A percentile compares a stretch with the other conserved stretches of the same genome.
phyloP scores from a whole-genome alignment of 2,797 vertebrate genomes.

The Pterois miles region DNA sequence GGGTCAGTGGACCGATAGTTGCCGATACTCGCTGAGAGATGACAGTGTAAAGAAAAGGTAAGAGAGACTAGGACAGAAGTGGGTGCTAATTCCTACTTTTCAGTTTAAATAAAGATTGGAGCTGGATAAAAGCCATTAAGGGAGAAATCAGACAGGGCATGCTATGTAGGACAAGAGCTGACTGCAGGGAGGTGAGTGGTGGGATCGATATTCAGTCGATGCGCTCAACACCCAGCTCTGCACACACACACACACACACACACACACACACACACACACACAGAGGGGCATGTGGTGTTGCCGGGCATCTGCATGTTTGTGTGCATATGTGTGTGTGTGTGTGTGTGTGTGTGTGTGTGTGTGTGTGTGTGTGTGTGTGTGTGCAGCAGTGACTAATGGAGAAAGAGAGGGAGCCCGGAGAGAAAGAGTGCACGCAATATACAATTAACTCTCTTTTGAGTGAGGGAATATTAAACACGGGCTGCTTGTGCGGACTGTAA shows the following conservation, averaged over 20 bases:
- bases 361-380: constrained; percentile 53
- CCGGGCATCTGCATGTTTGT: neutral
- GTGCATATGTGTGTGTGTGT: neutral
- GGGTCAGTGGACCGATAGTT: constrained; percentile 62
- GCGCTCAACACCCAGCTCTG: constrained; percentile 85
- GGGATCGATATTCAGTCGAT: constrained; percentile 88
- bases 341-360: constrained; percentile 54
- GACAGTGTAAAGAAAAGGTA: constrained; percentile 76
- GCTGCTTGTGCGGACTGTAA: constrained; percentile 67
- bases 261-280: constrained; percentile 40
- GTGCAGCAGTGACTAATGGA: constrained; percentile 76
- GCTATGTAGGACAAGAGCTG: constrained; percentile 89
- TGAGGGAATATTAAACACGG: constrained; percentile 71
- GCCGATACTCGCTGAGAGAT: constrained; percentile 65
- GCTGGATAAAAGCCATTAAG: constrained; percentile 90
- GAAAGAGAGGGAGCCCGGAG: constrained; percentile 66
- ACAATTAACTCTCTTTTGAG: constrained; percentile 78
- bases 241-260: constrained; percentile 52
- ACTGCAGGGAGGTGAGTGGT: constrained; percentile 89
- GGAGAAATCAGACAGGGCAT: constrained; percentile 89
- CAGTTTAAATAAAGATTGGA: constrained; percentile 91
- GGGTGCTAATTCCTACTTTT: constrained; percentile 89
- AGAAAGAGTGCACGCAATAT: constrained; percentile 75
- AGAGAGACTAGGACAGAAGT: constrained; percentile 73
- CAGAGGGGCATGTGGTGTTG: neutral